Evolutionary conservation across 2,797 vertebrate species (phyloP).

Genomic region (Crypturellus tataupa): DNA sequence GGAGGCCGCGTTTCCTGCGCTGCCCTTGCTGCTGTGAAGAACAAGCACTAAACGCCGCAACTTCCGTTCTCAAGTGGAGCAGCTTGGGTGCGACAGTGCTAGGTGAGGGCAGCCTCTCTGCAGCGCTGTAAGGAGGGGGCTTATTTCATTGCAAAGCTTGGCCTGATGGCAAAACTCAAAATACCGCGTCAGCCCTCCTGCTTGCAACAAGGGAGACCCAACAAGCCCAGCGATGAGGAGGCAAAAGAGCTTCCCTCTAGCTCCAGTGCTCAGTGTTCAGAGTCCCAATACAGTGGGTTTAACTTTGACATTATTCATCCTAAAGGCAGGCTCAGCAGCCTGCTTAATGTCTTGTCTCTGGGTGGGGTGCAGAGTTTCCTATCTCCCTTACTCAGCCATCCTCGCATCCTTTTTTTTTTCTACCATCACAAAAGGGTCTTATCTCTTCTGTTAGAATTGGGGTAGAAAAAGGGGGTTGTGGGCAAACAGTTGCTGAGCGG

Average conservation of each 20-base stretch:
- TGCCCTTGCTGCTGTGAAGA: rapidly evolving
- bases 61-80: background rate
- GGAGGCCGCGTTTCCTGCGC: background rate
- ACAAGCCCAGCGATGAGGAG: rapidly evolving
- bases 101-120: background rate
- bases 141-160: background rate
- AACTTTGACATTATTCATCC: background rate
- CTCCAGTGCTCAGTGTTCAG: background rate
- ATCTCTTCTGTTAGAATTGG: rapidly evolving
- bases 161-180: background rate
- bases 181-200: background rate
- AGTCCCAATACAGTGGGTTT: background rate
- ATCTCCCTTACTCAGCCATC: background rate
- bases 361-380: background rate
- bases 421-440: rapidly evolving
- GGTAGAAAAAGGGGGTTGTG: background rate
- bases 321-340: background rate
- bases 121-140: background rate
- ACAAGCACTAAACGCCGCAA: background rate
- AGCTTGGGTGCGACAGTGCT: background rate
- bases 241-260: too few relatives aligned
- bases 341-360: background rate
- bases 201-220: rapidly evolving
- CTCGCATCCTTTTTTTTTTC: background rate
- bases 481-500: background rate